Evolutionary conservation across 2,888 invertebrate genomes (phyloP).

Genomic region (Byasa hedistus): DNA sequence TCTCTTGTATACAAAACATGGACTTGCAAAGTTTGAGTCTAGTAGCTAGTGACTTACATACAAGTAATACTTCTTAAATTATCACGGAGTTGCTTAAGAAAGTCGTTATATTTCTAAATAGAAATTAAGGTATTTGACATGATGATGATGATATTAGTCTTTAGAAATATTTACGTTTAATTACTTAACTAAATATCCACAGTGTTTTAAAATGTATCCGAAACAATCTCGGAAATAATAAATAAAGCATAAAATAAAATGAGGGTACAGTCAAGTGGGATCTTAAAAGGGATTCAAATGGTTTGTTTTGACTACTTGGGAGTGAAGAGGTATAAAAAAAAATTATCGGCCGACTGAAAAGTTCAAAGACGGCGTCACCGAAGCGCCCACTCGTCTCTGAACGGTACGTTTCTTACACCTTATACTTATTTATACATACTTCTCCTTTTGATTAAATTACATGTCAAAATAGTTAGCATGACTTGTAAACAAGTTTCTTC

Average conservation of each 20-base stretch:
- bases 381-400: slow-evolving; percentile 5
- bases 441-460: not conserved
- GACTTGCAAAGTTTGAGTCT: too few relatives aligned
- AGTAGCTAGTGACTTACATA: too few relatives aligned
- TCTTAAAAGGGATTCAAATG: slow-evolving; percentile 65
- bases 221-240: slow-evolving; percentile 42
- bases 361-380: slow-evolving; percentile 52
- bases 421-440: not conserved
- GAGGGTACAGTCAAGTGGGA: slow-evolving; percentile 69
- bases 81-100: too few relatives aligned
- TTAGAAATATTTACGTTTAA: not conserved
- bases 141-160: not conserved
- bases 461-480: not conserved
- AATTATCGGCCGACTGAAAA: slow-evolving; percentile 58
- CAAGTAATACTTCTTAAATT: too few relatives aligned
- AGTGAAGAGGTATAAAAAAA: slow-evolving; percentile 59
- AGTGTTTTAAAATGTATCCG: slow-evolving; percentile 5
- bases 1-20: too few relatives aligned
- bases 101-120: too few relatives aligned
- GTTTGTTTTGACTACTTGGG: slow-evolving; percentile 76
- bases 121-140: not conserved
- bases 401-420: slow-evolving; percentile 15
- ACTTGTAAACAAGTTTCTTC: not conserved
- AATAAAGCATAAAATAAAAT: slow-evolving; percentile 60
- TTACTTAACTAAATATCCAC: not conserved